Conservation (phyloP, 2,797 vertebrate species). For the Jordanella pulchra region DNA sequence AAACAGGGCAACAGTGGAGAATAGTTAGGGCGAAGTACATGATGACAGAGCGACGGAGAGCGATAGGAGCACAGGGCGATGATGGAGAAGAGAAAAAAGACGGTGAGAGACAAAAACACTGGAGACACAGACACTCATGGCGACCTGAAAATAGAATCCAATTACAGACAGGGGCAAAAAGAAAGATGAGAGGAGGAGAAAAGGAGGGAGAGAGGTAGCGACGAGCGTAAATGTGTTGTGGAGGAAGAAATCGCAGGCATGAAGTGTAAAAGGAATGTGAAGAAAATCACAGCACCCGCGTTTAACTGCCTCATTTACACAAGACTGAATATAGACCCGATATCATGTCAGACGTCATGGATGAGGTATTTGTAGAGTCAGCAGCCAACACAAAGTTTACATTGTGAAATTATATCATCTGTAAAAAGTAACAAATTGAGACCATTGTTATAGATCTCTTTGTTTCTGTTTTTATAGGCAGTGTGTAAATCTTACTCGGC, state of each 20-base stretch:
- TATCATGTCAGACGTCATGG: conserved; percentile 49
- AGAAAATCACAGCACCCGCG: conserved; percentile 67
- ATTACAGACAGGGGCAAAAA: conserved; percentile 81
- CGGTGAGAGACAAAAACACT: conserved; percentile 83
- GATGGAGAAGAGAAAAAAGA: conserved; percentile 70
- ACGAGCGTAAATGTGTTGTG: conserved; percentile 71
- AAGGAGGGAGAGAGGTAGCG: conserved; percentile 62
- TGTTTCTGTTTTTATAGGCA: conserved; percentile 27
- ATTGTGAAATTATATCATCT: conserved; percentile 31
- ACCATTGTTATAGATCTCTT: conserved; percentile 40
- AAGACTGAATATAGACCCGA: conserved; percentile 46
- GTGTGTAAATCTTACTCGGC: conserved; percentile 43
- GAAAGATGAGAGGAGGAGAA: conserved; percentile 68
- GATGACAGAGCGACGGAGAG: conserved; percentile 51
- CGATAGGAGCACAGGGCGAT: conserved; percentile 64
- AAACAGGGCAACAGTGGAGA: conserved; percentile 13
- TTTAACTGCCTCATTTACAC: conserved; percentile 66
- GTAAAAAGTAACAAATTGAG: conserved; percentile 12
- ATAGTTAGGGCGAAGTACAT: conserved; percentile 31
- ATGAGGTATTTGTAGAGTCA: conserved; percentile 25
- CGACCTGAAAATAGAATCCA: conserved; percentile 86
- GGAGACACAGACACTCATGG: conserved; percentile 83
- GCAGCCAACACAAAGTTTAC: conserved; percentile 14
- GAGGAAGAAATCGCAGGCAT: conserved; percentile 70
- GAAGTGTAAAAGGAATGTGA: conserved; percentile 76